Base-by-base conservation (phyloP, 1,140 invertebrate species). In the Brachystomella parvula region DNA sequence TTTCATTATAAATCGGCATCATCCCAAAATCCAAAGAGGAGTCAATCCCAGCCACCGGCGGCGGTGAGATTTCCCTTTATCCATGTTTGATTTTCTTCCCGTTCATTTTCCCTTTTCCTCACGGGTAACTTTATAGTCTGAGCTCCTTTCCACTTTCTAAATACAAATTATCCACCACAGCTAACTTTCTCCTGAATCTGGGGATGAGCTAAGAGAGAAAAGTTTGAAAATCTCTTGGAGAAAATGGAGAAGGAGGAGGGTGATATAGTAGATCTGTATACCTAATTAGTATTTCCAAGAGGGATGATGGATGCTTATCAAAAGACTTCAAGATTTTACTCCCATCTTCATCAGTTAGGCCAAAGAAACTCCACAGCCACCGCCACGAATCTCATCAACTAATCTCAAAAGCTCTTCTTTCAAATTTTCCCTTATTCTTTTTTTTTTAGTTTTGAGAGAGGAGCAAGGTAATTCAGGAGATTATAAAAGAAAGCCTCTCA, bases 251-350 rank as follows among this genome's bases (percentile, higher is more conserved):
- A 44, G 39, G 39, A n/a, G n/a, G 39, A n/a, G 39, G 39, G n/a
- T 9, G 39, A 9, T 44, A 44, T 44, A n/a, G 35, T 9, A 39
- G 35, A 6, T 39, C 6, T 39, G 19, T 39, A 6, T 39, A 9
- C 49, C 49, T 53, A 53, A 53, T 53, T 53, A 53, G 49, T 53
- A 53, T 53, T 53, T 53, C 15, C 6, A 53, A n/a, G 21, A 53
- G 49, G 49, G 49, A 53, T 53, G 49, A 53, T 19, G 12, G 49
- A 53, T 53, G 49, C 24, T 19, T 53, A 53, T 53, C 49, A 53
- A 53, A 53, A 15, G 39, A 44, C 39, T 44, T 44, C 9, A 44
- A 44, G 39, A 44, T 44, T 44, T 44, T 12, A n/a, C n/a, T 44
- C n/a, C 39, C 9, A 12, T n/a, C n/a, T 44, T 44, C 39, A 44